phyloP scores from a whole-genome alignment of 2,888 invertebrate genomes.

The Chaetoderma sp. region DNA sequence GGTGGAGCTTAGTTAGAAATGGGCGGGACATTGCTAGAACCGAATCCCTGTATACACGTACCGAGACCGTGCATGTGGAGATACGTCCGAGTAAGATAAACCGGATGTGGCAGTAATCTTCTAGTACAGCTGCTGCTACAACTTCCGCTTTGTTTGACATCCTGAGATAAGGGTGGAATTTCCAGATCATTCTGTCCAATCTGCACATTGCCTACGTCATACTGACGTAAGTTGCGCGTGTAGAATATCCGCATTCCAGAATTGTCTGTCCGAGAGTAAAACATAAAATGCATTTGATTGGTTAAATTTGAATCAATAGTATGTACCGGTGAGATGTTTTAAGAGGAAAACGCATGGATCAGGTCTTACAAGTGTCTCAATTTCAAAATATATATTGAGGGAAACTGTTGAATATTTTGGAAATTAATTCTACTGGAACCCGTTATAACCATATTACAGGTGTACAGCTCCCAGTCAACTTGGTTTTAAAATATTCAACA shows the following conservation, averaged over 20 bases:
- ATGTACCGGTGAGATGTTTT: too few relatives aligned
- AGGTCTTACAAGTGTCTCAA: too few relatives aligned
- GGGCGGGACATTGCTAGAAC: too few relatives aligned
- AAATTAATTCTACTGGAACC: too few relatives aligned
- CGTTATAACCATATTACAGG: too few relatives aligned
- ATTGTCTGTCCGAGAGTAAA: conserved; percentile 33
- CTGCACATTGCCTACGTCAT: conserved; percentile 55
- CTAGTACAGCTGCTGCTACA: conserved; percentile 49
- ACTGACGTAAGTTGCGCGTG: conserved; percentile 40
- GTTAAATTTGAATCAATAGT: not conserved
- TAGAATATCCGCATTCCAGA: conserved; percentile 52
- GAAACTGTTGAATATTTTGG: too few relatives aligned
- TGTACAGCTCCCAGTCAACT: too few relatives aligned
- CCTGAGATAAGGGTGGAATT: conserved; percentile 39
- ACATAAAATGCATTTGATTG: too few relatives aligned
- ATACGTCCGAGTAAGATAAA: conserved; percentile 49
- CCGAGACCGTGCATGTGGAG: conserved; percentile 57
- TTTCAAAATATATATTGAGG: too few relatives aligned
- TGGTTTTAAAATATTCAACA: too few relatives aligned
- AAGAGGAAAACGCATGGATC: too few relatives aligned
- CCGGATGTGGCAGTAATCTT: conserved; percentile 41
- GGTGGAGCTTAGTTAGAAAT: too few relatives aligned
- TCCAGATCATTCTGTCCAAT: conserved; percentile 54
- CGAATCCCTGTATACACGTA: conserved; percentile 35
- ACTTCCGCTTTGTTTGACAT: conserved; percentile 37